Percentiles rank a stretch among this genome's conserved stretches.
Evolutionary conservation across 2,888 invertebrate species (phyloP).

Genomic region (Andrena dorsata): DNA sequence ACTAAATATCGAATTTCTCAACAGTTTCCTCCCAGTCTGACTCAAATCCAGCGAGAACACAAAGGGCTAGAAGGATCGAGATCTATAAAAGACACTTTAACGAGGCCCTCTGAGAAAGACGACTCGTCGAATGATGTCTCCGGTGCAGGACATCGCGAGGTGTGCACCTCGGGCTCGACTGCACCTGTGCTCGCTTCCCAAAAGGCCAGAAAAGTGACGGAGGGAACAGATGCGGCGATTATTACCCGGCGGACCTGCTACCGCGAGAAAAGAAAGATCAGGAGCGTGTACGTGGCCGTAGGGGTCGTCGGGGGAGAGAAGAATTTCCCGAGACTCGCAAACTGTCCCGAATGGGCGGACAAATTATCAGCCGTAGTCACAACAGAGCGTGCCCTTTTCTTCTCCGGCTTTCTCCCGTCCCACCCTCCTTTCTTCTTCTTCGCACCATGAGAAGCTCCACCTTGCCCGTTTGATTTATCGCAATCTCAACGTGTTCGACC

Average conservation of each 20-base stretch:
- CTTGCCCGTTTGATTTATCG: constrained; percentile 77
- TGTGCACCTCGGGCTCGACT: too few species aligned
- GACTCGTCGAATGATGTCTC: neutral
- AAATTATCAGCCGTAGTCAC: constrained; percentile 79
- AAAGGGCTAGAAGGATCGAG: neutral
- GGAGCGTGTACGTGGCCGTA: constrained; percentile 5
- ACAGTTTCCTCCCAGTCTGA: neutral
- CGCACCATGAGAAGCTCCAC: constrained; percentile 51
- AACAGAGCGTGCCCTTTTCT: constrained; percentile 78
- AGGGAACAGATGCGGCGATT: constrained; percentile 42
- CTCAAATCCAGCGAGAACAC: neutral
- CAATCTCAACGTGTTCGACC: constrained; percentile 71
- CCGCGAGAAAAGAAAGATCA: constrained; percentile 21
- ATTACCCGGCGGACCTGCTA: constrained; percentile 34
- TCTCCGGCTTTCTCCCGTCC: constrained; percentile 42
- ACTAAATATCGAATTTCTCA: too few species aligned
- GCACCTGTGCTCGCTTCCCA: constrained; percentile 28
- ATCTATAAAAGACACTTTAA: constrained; percentile 23
- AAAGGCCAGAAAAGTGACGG: constrained; percentile 12
- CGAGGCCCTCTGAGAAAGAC: neutral
- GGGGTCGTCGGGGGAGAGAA: constrained; percentile 13
- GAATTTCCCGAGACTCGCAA: constrained; percentile 70
- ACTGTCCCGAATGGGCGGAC: constrained; percentile 75
- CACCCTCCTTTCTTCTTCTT: constrained; percentile 27
- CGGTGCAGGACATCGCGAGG: neutral